Evolutionary conservation across 2,797 vertebrate genomes (phyloP), one percentile per base, ranked within the genome.

Genomic region (Xenentodon cancila): DNA sequence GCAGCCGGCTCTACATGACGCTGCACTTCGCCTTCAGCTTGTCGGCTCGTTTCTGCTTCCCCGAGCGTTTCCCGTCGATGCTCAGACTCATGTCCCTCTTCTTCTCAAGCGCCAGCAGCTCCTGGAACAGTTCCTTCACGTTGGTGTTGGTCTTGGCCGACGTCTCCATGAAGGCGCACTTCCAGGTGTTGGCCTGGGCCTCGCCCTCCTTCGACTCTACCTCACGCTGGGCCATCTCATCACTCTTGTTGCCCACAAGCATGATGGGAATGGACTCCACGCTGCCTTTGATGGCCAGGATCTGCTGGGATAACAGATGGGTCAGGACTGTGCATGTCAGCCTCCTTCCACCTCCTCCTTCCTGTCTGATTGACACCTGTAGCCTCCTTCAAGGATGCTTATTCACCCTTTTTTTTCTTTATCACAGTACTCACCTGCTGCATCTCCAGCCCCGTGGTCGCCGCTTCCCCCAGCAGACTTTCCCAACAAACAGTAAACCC

Each of bases 61-160:
- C 95, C 0, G 95, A 96, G 9, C 92, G 94, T 82, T 97, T 97
- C 40, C 96, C 95, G 0, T 96, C 96, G 51, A 97, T 94, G 93
- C 91, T 95, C 68, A 98, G 94, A 81, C 95, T 97, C 91, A 98
- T 95, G 85, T 94, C 95, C 68, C 96, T 90, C 73, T 93, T 94
- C 81, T 96, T 97, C 93, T 98, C 96, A 79, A 96, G 92, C 54
- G 95, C 94, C 55, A 98, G 95, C 81, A 97, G 94, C 94, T 98
- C 95, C 90, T 97, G 96, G 91, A 98, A 98, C 68, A 98, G 94
- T 89, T 98, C 96, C 71, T 95, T 96, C 72, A 98, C 96, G 7
- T 98, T 98, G 93, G 94, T 91, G 94, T 98, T 96, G 75, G 94
- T 96, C 92, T 98, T 97, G 87, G 96, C 96, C 0, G 96, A 98